A percentile compares a stretch with the other conserved stretches of the same genome.
Conservation (phyloP, 2,113 vertebrate genomes). For the Crotalus viridis region DNA sequence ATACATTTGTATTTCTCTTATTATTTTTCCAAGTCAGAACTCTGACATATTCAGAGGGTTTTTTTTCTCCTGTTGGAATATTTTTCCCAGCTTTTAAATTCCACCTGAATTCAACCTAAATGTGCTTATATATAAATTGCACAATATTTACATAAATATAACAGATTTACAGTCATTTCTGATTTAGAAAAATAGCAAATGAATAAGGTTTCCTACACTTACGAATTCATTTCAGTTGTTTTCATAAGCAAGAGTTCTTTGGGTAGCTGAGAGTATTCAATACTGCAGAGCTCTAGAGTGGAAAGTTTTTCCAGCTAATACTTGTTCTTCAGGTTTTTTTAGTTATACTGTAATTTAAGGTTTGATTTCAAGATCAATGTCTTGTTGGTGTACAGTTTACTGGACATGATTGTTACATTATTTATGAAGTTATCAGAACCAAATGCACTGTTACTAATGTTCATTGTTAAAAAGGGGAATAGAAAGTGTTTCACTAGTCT, state of each 20-base stretch:
- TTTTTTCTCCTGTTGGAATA: conserved; percentile 52
- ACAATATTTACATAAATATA: conserved; percentile 67
- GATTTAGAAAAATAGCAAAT: conserved; percentile 57
- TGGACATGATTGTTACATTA: conserved; percentile 66
- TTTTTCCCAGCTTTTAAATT: conserved; percentile 66
- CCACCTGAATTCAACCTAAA: conserved; percentile 57
- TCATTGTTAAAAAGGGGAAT: conserved; percentile 60
- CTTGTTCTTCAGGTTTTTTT: conserved; percentile 63
- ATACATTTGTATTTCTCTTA: conserved; percentile 69
- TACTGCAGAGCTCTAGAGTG: conserved; percentile 70
- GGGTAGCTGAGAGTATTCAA: conserved; percentile 70
- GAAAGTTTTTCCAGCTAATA: conserved; percentile 58
- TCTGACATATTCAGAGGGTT: conserved; percentile 70
- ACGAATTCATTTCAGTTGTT: conserved; percentile 58
- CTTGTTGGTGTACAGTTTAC: conserved; percentile 65
- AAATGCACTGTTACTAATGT: conserved; percentile 60
- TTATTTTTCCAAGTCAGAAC: conserved; percentile 60
- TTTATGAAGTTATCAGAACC: conserved; percentile 71
- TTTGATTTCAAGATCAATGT: conserved; percentile 69
- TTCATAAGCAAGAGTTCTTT: conserved; percentile 65
- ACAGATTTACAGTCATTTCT: conserved; percentile 56
- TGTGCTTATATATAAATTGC: conserved; percentile 69
- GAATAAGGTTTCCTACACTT: conserved; percentile 56
- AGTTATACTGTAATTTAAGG: conserved; percentile 59
- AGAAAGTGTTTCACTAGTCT: conserved; percentile 62